Evolutionary conservation across 1,140 invertebrate genomes (phyloP).

Genomic region (Propsilocerus akamusi): DNA sequence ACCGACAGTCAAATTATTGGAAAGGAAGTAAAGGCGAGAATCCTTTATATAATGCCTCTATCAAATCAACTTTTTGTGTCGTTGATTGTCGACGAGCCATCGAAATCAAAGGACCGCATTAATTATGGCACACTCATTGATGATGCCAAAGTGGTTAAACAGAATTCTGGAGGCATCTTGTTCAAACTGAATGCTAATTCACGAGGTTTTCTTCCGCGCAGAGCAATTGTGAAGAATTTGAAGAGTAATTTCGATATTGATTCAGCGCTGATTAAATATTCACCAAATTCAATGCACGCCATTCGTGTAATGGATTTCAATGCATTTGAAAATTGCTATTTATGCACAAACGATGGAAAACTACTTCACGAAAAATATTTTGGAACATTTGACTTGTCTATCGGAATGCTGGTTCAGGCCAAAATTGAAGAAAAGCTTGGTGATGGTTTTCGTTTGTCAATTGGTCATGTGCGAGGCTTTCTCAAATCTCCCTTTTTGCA

Average conservation of each 20-base stretch:
- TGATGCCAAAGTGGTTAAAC: constrained; percentile 26
- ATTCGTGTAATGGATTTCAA: constrained; percentile 37
- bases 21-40: constrained; percentile 27
- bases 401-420: constrained; percentile 30
- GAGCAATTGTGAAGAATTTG: constrained; percentile 25
- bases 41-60: constrained; percentile 45
- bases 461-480: constrained; percentile 21
- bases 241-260: constrained; percentile 25
- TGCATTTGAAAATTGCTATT: constrained; percentile 32
- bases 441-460: constrained; percentile 23
- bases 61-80: constrained; percentile 43
- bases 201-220: constrained; percentile 33
- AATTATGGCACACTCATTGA: constrained; percentile 30
- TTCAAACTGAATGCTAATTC: constrained; percentile 28
- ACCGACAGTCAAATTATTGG: constrained; percentile 32
- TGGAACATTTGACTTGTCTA: constrained; percentile 25
- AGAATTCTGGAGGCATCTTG: constrained; percentile 30
- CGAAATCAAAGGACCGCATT: constrained; percentile 11
- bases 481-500: constrained; percentile 13
- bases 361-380: constrained; percentile 30
- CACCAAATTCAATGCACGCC: constrained; percentile 27
- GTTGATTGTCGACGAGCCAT: constrained; percentile 12
- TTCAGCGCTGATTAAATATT: constrained; percentile 24
- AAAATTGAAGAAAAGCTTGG: constrained; percentile 19
- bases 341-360: constrained; percentile 34